A percentile compares a stretch with the other conserved stretches of the same genome.
Conservation (phyloP, 2,888 invertebrate species). For the Penaeus monodon region DNA sequence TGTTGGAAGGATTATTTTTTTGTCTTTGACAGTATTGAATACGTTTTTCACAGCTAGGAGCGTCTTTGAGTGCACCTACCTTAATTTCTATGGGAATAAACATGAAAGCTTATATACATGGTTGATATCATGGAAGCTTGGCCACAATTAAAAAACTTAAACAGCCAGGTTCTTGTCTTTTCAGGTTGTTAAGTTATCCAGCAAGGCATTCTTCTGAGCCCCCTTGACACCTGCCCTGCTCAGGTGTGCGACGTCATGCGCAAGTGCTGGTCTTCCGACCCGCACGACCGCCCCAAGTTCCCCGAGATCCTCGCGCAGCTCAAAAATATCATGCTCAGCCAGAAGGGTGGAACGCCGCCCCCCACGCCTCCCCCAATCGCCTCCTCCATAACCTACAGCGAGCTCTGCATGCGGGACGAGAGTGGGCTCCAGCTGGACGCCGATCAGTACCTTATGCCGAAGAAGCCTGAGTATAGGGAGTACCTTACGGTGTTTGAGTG, state of each 20-base stretch:
- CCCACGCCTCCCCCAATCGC: neutral
- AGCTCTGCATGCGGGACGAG: constrained; percentile 55
- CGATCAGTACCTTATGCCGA: constrained; percentile 53
- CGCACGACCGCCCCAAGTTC: constrained; percentile 82
- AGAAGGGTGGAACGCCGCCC: neutral
- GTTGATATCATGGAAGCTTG: no score
- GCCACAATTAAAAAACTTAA: no score
- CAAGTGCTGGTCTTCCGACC: constrained; percentile 85
- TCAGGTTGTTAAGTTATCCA: constrained; percentile 83
- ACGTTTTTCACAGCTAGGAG: no score
- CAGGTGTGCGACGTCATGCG: constrained; percentile 82
- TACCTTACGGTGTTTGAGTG: constrained; percentile 51
- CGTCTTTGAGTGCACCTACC: no score
- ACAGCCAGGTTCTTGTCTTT: neutral
- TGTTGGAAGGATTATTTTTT: neutral
- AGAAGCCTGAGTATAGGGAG: constrained; percentile 27
- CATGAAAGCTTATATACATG: neutral
- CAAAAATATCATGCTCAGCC: constrained; percentile 8
- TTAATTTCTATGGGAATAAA: neutral
- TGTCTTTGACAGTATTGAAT: no score
- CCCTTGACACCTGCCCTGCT: constrained; percentile 82
- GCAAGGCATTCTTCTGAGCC: constrained; percentile 84
- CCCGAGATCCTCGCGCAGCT: constrained; percentile 75
- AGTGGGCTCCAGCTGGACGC: constrained; percentile 24
- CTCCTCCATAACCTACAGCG: constrained; percentile 50